Base-by-base conservation (phyloP, 2,113 vertebrate species). In the Hemicordylus capensis region DNA sequence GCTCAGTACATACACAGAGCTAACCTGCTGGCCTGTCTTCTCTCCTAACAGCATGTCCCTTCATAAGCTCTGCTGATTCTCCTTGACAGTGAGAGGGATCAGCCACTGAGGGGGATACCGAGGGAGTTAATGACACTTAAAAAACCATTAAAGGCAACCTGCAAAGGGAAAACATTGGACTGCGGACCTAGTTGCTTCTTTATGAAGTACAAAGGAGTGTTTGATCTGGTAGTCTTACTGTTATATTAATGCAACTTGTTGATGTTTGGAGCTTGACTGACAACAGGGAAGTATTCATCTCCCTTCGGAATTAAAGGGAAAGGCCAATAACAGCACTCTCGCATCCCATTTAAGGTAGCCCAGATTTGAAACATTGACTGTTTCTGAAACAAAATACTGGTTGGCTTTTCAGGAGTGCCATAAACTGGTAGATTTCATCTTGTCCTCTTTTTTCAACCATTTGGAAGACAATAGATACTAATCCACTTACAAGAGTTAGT, bases 171-270 rank as follows among this genome's bases (percentile, higher is more conserved):
- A 76, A 14, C 3, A 0, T 31, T 0, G 0, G 20, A 66, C 69
- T 90, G 19, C 42, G 20, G 42, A 46, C 10, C 85, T 73, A 22
- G 79, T 85, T 58, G 20, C 31, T 83, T 19, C 12, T 58, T 87
- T 73, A 72, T 69, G 80, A n/a, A 28, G 66, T 48, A 4, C 66
- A 58, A 85, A 93, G 70, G 54, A 83, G 12, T 3, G 31, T 88
- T 84, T 88, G 70, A 76, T 81, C 76, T 58, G 58, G 46, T n/a
- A 17, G 7, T 24, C 69, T 74, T 83, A 74, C 70, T 83, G 66
- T 44, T 88, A n/a, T 48, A 67, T 39, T 88, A 78, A 74, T 74
- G 86, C 37, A 63, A 73, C 37, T 59, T 56, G 75, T 79, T 73
- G 69, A 79, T 83, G 77, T 44, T 64, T 20, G 64, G 76, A 20